These are phyloP conservation scores for Lepus oiostolus DNA, from an alignment of 2,797 vertebrate species.

Conservation along the genomic window DNA sequence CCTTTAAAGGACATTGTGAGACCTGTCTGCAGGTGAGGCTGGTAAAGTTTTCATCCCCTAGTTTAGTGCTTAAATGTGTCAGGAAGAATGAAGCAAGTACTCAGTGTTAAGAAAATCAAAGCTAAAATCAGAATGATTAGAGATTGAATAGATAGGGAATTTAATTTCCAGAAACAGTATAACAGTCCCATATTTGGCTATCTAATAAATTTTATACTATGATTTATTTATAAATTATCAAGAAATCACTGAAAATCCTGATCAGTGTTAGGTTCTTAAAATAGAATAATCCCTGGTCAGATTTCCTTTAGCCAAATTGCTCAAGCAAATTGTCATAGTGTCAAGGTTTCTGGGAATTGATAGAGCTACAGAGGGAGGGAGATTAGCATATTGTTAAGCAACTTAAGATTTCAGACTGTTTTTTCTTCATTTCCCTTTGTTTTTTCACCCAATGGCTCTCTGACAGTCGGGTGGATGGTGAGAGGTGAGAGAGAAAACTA, in stretches of 20 bases:
- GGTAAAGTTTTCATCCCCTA: neutral
- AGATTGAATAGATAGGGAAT: neutral
- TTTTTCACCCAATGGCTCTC: neutral
- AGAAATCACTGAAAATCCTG: conserved; percentile 1
- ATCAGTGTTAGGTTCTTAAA: neutral
- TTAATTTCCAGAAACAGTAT: neutral
- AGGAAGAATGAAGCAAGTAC: neutral
- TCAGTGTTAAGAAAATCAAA: neutral
- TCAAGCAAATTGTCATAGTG: conserved; percentile 41
- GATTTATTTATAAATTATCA: neutral
- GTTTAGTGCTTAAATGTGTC: neutral
- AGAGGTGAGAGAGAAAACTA: neutral
- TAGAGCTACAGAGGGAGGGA: neutral
- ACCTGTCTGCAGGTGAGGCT: neutral
- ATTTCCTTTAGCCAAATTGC: neutral
- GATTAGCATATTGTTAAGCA: conserved; percentile 40
- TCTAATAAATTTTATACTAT: neutral
- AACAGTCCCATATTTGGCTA: conserved; percentile 4
- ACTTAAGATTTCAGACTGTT: conserved; percentile 8
- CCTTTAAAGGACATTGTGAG: neutral
- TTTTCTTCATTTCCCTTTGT: neutral
- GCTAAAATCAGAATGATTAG: neutral
- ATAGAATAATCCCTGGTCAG: neutral
- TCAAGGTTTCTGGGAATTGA: conserved; percentile 29
- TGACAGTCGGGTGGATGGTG: neutral